These are phyloP conservation scores for Saguinus midas DNA, from an alignment of 2,113 vertebrate species.

Conservation along the genomic window DNA sequence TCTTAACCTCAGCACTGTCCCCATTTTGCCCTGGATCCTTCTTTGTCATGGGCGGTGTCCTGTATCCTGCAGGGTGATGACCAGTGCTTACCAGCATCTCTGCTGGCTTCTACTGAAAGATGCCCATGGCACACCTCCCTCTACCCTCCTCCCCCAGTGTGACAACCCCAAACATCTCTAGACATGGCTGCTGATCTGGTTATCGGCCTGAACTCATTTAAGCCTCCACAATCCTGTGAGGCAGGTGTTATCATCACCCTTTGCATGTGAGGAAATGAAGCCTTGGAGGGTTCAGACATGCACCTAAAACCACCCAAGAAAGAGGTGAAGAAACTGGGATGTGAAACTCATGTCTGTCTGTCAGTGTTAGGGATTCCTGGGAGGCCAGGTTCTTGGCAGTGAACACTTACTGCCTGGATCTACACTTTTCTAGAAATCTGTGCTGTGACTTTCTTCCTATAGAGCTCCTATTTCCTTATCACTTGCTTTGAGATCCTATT, in stretches of 20 bases:
- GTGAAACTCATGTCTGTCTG: not conserved
- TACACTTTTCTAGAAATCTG: not conserved
- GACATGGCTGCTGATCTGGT: not conserved
- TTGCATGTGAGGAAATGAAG: not conserved
- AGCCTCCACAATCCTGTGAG: not conserved
- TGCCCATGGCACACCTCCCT: not conserved
- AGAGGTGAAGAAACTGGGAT: not conserved
- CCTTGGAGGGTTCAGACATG: not conserved
- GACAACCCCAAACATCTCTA: not conserved
- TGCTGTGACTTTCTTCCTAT: not conserved
- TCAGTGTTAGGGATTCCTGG: not conserved
- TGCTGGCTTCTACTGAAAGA: not conserved
- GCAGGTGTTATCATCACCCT: not conserved
- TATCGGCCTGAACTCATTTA: not conserved
- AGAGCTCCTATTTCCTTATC: not conserved
- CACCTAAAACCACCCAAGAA: not conserved
- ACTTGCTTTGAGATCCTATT: not conserved
- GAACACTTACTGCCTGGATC: not conserved
- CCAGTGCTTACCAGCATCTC: not conserved
- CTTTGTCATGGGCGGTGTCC: not conserved
- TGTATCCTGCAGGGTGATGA: not conserved
- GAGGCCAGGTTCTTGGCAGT: not conserved
- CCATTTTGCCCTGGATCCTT: not conserved
- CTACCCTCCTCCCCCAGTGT: not conserved
- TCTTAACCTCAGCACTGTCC: not conserved